Percentiles rank a stretch among this genome's conserved stretches.
phyloP scores from a whole-genome alignment of 2,113 vertebrate species.

The Nansenia antarctica region DNA sequence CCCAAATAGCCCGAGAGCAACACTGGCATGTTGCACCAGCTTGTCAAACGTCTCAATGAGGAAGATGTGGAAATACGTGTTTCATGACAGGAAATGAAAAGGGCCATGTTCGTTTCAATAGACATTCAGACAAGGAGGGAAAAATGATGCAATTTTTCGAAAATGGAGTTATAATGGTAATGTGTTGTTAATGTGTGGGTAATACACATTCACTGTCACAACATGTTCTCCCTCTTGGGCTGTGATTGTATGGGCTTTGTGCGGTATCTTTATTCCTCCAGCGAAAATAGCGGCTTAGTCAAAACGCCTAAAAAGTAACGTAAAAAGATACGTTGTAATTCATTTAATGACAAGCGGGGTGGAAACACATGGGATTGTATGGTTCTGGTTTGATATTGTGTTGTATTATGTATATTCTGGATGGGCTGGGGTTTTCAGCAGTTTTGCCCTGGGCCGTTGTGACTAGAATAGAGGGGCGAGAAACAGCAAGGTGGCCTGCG shows the following conservation, averaged over 20 bases:
- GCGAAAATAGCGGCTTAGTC: slow-evolving; percentile 73
- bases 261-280: slow-evolving; percentile 72
- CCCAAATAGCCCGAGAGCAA: slow-evolving; percentile 72
- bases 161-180: slow-evolving; percentile 79
- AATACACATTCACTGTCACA: slow-evolving; percentile 73
- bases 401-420: slow-evolving; percentile 69
- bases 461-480: slow-evolving; percentile 73
- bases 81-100: slow-evolving; percentile 77
- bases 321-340: slow-evolving; percentile 76
- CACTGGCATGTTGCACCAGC: slow-evolving; percentile 67
- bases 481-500: slow-evolving; percentile 80
- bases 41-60: slow-evolving; percentile 77
- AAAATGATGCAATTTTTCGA: slow-evolving; percentile 82
- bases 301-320: slow-evolving; percentile 72
- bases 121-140: slow-evolving; percentile 78
- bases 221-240: slow-evolving; percentile 74
- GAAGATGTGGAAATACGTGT: slow-evolving; percentile 75
- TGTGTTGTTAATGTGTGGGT: slow-evolving; percentile 72
- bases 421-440: slow-evolving; percentile 60
- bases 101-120: slow-evolving; percentile 75
- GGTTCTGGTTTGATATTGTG: slow-evolving; percentile 71
- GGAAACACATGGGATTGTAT: slow-evolving; percentile 71
- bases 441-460: slow-evolving; percentile 71
- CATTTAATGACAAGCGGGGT: slow-evolving; percentile 71
- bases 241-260: slow-evolving; percentile 71